phyloP scores from a whole-genome alignment of 2,888 invertebrate genomes.

The Amphipyra tragopoginis region DNA sequence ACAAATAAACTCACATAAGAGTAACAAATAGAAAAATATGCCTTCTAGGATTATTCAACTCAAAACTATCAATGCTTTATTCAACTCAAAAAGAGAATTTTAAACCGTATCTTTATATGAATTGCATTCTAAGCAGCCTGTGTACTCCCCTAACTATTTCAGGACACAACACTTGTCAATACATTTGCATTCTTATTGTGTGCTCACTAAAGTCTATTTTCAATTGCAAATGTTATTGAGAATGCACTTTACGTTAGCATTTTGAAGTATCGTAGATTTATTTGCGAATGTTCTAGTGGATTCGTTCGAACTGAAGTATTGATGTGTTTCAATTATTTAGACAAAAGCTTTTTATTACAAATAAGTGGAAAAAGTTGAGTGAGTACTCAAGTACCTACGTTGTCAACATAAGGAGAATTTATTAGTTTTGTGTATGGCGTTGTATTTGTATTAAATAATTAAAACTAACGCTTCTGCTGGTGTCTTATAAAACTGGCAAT shows the following conservation, averaged over 20 bases:
- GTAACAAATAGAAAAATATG: too few species aligned
- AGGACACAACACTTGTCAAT: conserved; percentile 20
- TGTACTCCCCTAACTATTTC: conserved; percentile 22
- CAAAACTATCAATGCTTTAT: conserved; percentile 6
- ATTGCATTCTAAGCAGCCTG: conserved; percentile 41
- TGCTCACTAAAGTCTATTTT: conserved; percentile 33
- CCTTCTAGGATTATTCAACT: too few species aligned
- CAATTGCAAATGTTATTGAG: conserved; percentile 33
- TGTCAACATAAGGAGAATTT: conserved; percentile 4
- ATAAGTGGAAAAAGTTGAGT: neutral
- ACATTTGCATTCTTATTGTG: conserved; percentile 46
- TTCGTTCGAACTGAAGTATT: conserved; percentile 24
- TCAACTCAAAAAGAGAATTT: conserved; percentile 30
- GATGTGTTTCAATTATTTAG: conserved; percentile 58
- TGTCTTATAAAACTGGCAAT: too few species aligned
- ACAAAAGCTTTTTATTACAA: conserved; percentile 34
- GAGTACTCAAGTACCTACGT: conserved; percentile 1
- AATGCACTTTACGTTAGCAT: conserved; percentile 30
- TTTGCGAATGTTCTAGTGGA: conserved; percentile 45
- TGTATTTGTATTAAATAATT: too few species aligned
- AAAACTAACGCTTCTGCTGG: too few species aligned
- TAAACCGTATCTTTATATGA: conserved; percentile 24
- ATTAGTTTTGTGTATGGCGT: neutral
- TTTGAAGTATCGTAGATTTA: conserved; percentile 55
- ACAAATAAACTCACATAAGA: too few species aligned